phyloP scores from a whole-genome alignment of 2,797 vertebrate genomes.

The Poeciliopsis paucimaculata region DNA sequence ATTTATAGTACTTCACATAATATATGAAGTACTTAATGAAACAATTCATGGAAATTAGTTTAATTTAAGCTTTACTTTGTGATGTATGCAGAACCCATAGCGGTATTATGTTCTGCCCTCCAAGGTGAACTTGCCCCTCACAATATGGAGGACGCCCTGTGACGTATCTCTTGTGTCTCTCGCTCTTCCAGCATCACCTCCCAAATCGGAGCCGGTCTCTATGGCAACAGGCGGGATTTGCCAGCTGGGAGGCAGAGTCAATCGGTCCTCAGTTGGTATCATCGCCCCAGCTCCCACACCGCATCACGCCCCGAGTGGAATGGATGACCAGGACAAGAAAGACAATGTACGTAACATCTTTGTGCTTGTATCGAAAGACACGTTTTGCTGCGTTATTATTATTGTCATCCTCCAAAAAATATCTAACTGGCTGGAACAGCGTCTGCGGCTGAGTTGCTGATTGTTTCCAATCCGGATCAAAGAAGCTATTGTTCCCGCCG shows the following conservation, averaged over 20 bases:
- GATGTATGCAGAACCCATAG: background rate
- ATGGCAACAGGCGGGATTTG: slow-evolving; percentile 81
- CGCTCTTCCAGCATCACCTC: slow-evolving; percentile 29
- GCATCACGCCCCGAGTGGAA: slow-evolving; percentile 71
- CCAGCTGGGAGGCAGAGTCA: slow-evolving; percentile 55
- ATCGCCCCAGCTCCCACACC: slow-evolving; percentile 44
- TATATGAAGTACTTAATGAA: background rate
- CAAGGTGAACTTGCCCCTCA: background rate
- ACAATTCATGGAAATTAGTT: background rate
- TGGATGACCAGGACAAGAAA: slow-evolving; percentile 80
- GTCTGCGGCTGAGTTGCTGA: slow-evolving; percentile 45
- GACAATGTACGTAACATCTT: slow-evolving; percentile 71
- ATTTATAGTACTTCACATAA: background rate
- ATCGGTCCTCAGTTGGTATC: slow-evolving; percentile 60
- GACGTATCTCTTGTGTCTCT: background rate
- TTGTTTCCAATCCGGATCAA: slow-evolving; percentile 43
- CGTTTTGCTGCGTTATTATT: background rate
- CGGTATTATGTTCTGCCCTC: background rate
- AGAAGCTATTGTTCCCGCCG: slow-evolving; percentile 61
- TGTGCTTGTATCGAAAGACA: background rate
- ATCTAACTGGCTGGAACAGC: too few relatives aligned
- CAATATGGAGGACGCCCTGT: background rate
- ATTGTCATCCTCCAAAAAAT: background rate
- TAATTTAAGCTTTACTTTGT: background rate
- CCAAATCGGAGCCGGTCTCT: slow-evolving; percentile 73